Percentiles rank a stretch among this genome's conserved stretches.
Evolutionary conservation across 2,888 invertebrate genomes (phyloP).

Genomic region (Silvanus unidentatus): DNA sequence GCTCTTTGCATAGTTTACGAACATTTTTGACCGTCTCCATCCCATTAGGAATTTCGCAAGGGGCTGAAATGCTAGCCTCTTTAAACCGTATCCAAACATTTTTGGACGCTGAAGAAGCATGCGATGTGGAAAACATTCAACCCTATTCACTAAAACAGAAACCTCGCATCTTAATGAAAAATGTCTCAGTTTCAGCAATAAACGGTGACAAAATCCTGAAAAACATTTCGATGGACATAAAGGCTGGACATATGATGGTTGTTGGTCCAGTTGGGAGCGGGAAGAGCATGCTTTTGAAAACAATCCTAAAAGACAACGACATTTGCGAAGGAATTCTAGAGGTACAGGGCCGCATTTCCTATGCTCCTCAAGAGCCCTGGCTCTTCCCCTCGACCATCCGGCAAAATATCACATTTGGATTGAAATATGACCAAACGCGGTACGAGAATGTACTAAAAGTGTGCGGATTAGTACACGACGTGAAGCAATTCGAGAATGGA

Average conservation of each 20-base stretch:
- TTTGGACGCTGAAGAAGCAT: slow-evolving; percentile 16
- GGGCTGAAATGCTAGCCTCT: slow-evolving; percentile 29
- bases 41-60: slow-evolving; percentile 29
- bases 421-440: slow-evolving; percentile 33
- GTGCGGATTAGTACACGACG: slow-evolving; percentile 50
- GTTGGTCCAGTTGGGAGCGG: slow-evolving; percentile 53
- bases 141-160: no score
- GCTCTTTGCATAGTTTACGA: slow-evolving; percentile 22
- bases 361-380: slow-evolving; percentile 37
- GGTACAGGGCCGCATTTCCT: slow-evolving; percentile 31
- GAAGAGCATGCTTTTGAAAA: slow-evolving; percentile 32
- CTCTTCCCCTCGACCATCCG: slow-evolving; percentile 33
- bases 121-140: not conserved
- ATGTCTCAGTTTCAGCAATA: slow-evolving; percentile 24
- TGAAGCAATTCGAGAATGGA: slow-evolving; percentile 39
- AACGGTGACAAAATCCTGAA: slow-evolving; percentile 38
- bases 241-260: slow-evolving; percentile 47
- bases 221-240: slow-evolving; percentile 44
- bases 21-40: slow-evolving; percentile 30
- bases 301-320: slow-evolving; percentile 30
- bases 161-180: slow-evolving; percentile 17
- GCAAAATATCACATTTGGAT: slow-evolving; percentile 41
- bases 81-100: slow-evolving; percentile 23
- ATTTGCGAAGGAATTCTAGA: slow-evolving; percentile 22
- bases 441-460: slow-evolving; percentile 40